Conservation (phyloP, 2,797 vertebrate genomes). For the Champsocephalus gunnari region DNA sequence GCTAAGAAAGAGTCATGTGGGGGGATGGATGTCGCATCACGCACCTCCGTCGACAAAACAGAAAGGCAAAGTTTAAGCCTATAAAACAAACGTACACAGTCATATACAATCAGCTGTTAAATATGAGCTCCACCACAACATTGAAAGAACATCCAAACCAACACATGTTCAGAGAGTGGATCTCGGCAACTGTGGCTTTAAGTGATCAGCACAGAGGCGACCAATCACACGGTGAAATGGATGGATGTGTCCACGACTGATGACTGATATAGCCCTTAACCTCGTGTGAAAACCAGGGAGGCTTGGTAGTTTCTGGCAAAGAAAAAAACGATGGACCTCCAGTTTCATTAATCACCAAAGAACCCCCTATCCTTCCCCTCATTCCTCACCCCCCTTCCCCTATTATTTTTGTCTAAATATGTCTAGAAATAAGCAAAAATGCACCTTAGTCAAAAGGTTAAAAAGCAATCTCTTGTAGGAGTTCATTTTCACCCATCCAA, state of each 20-base stretch:
- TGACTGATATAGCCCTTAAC: conserved; percentile 79
- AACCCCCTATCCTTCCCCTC: not conserved
- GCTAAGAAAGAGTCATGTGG: not conserved
- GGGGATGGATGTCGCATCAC: conserved; percentile 37
- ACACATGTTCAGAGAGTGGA: conserved; percentile 37
- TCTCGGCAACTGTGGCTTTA: conserved; percentile 54
- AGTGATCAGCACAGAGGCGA: conserved; percentile 33
- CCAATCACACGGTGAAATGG: conserved; percentile 21
- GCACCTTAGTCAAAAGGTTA: conserved; percentile 41
- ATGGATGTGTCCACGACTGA: conserved; percentile 40
- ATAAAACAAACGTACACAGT: conserved; percentile 52
- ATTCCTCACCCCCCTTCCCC: not conserved
- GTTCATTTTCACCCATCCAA: conserved; percentile 31
- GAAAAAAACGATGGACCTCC: conserved; percentile 45
- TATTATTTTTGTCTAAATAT: conserved; percentile 30
- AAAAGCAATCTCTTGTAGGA: conserved; percentile 38
- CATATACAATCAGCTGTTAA: conserved; percentile 67
- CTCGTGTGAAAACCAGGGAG: conserved; percentile 61
- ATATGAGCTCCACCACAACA: conserved; percentile 47
- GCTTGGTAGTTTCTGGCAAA: conserved; percentile 61
- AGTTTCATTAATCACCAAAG: conserved; percentile 50
- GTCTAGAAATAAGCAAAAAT: conserved; percentile 52
- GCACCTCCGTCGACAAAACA: conserved; percentile 58
- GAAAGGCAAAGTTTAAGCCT: conserved; percentile 58
- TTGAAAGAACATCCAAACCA: conserved; percentile 33